Percentiles rank a stretch among this genome's conserved stretches.
phyloP scores from a whole-genome alignment of 2,797 vertebrate species.

The Acanthiza pusilla region DNA sequence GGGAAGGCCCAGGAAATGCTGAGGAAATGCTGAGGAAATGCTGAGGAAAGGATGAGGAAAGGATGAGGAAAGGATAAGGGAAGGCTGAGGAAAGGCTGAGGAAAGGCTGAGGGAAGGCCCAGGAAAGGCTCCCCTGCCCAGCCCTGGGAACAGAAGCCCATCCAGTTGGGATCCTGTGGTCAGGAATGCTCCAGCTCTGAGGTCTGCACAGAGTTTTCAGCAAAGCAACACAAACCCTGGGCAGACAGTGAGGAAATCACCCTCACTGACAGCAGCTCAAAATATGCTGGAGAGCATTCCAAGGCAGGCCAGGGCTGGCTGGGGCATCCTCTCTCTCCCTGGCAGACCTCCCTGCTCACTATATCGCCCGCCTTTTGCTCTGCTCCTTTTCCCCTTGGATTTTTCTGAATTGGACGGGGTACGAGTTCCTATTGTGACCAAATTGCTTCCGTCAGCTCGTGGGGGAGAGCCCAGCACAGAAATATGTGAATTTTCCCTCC shows the following conservation, averaged over 20 bases:
- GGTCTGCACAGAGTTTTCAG: background rate
- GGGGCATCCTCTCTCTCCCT: background rate
- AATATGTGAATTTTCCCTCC: constrained; percentile 45
- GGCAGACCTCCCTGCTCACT: background rate
- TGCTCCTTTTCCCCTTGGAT: background rate
- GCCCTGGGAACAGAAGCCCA: background rate
- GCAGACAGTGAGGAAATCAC: background rate
- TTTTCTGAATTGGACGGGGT: background rate
- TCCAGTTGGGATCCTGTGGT: background rate
- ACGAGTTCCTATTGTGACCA: background rate
- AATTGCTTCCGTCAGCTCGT: constrained; percentile 25
- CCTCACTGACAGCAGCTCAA: constrained; percentile 1
- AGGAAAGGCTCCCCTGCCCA: too few species aligned
- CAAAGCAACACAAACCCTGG: background rate
- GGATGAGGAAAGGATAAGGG: too few species aligned
- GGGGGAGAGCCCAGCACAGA: constrained; percentile 40
- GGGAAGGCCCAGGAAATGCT: background rate
- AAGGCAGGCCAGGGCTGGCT: background rate
- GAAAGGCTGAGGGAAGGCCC: too few species aligned
- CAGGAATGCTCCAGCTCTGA: background rate
- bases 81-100: too few species aligned
- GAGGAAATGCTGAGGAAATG: background rate
- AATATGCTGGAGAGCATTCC: background rate
- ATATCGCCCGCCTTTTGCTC: background rate
- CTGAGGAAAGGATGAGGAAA: accelerated